These are phyloP conservation scores for Drosophila antonietae DNA, from an alignment of 2,888 invertebrate species.

Conservation along the genomic window DNA sequence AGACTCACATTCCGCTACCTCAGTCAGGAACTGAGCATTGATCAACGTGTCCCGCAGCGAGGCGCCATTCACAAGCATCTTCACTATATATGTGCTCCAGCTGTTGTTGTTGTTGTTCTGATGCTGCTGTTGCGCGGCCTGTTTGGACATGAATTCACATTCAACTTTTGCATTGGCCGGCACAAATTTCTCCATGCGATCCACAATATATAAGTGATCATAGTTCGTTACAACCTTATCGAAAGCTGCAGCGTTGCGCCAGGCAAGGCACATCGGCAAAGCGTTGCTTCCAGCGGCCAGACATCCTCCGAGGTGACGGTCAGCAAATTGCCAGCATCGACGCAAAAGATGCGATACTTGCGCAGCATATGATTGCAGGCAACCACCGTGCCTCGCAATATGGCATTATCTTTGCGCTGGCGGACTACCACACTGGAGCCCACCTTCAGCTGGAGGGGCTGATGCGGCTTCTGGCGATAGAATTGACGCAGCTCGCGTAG, in stretches of 20 bases:
- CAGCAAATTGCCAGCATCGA: constrained; percentile 91
- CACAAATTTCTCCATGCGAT: constrained; percentile 83
- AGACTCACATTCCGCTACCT: constrained; percentile 67
- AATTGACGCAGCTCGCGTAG: constrained; percentile 89
- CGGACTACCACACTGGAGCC: constrained; percentile 89
- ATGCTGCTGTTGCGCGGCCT: constrained; percentile 46
- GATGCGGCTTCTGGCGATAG: constrained; percentile 86
- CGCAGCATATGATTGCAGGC: constrained; percentile 86
- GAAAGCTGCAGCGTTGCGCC: constrained; percentile 89
- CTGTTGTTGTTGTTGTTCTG: constrained; percentile 15
- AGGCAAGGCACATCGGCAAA: constrained; percentile 89
- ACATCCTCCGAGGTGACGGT: constrained; percentile 88
- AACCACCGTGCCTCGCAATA: constrained; percentile 89
- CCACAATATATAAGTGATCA: constrained; percentile 83
- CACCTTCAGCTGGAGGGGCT: constrained; percentile 84
- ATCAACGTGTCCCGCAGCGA: constrained; percentile 78
- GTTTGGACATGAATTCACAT: constrained; percentile 79
- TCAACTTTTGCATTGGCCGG: constrained; percentile 76
- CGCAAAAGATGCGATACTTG: constrained; percentile 89
- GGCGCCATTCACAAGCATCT: constrained; percentile 80
- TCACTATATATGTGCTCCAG: constrained; percentile 74
- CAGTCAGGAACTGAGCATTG: constrained; percentile 76
- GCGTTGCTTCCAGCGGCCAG: constrained; percentile 89
- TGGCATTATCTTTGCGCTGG: constrained; percentile 89
- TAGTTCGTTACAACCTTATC: constrained; percentile 87